These are phyloP conservation scores for Trachops cirrhosus DNA, from an alignment of 2,797 vertebrate genomes.

Conservation along the genomic window DNA sequence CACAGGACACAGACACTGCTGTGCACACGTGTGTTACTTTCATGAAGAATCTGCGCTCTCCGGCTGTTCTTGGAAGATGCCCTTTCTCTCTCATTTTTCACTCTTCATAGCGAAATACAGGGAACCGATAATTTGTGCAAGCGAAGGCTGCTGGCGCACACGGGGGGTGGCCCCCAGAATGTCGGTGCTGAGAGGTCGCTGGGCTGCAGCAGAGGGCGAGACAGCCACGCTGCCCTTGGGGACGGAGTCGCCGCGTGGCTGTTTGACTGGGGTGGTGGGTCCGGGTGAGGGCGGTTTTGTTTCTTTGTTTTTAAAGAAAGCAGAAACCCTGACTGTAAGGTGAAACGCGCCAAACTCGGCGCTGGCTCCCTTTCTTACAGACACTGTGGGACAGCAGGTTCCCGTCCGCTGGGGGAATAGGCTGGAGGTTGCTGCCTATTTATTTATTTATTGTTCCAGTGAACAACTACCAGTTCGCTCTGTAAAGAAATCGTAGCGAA, in stretches of 20 bases:
- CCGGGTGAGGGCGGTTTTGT: neutral
- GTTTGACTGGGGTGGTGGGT: neutral
- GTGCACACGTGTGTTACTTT: no score
- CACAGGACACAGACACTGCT: no score
- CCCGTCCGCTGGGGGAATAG: neutral
- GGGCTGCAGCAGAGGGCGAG: no score
- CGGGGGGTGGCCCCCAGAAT: no score
- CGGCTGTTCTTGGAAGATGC: no score
- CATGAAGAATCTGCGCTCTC: no score
- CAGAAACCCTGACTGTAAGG: neutral
- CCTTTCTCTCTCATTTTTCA: no score
- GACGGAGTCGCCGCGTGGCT: neutral
- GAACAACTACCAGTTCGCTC: neutral
- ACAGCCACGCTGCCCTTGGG: no score
- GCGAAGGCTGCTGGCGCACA: no score
- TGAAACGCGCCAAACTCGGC: neutral
- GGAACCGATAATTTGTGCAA: no score
- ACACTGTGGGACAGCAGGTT: fast-evolving
- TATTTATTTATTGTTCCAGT: neutral
- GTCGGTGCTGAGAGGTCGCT: no score
- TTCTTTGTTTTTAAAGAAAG: neutral
- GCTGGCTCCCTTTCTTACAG: neutral
- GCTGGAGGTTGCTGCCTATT: neutral
- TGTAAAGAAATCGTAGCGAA: neutral
- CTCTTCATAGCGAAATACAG: no score